Evolutionary conservation across 2,797 vertebrate species (phyloP).

Genomic region (Poecilia picta): DNA sequence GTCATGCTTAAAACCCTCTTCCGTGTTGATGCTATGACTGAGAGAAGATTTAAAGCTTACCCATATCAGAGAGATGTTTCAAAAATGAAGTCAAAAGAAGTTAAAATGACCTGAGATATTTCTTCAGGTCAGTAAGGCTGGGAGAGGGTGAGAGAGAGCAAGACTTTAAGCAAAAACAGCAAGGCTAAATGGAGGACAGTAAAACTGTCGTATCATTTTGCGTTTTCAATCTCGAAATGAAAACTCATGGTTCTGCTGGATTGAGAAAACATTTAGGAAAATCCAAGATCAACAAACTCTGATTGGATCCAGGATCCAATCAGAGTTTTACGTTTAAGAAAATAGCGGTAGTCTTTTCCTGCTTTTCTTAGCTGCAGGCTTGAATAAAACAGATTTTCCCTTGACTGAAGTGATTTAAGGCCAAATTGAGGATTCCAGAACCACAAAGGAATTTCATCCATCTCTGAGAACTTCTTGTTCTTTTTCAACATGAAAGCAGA

Average conservation of each 20-base stretch:
- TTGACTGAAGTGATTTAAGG: neutral
- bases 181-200: neutral
- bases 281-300: neutral
- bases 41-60: neutral
- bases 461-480: constrained; percentile 2
- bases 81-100: neutral
- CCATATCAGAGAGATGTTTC: neutral
- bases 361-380: neutral
- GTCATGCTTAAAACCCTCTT: neutral
- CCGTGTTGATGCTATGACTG: neutral
- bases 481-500: constrained; percentile 3
- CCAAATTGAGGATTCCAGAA: neutral
- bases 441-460: neutral
- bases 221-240: neutral
- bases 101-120: neutral
- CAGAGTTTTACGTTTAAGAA: neutral
- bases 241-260: neutral
- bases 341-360: neutral
- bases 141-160: neutral
- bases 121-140: neutral
- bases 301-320: no score
- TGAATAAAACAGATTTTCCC: neutral
- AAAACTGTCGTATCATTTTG: neutral
- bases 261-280: neutral
- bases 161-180: neutral